phyloP scores from a whole-genome alignment of 2,888 invertebrate genomes.

The Drosophila kuntzei region DNA sequence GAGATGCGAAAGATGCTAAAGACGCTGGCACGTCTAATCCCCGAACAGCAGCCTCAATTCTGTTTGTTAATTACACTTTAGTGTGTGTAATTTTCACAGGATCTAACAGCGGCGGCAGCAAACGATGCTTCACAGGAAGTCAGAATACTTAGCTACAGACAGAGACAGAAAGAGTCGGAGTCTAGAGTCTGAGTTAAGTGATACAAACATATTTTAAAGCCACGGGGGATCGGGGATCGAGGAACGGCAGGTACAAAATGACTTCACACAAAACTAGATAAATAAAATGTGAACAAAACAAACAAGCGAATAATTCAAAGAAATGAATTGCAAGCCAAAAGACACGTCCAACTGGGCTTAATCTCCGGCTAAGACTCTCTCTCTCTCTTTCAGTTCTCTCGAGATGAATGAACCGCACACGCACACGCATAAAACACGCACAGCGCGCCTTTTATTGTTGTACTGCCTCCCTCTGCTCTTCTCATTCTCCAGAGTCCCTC shows the following conservation, averaged over 20 bases:
- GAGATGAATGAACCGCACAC: slow-evolving; percentile 69
- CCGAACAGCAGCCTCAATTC: slow-evolving; percentile 77
- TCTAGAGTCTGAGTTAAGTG: slow-evolving; percentile 33
- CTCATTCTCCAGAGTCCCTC: neutral
- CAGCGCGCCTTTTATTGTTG: slow-evolving; percentile 26
- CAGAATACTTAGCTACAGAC: slow-evolving; percentile 12
- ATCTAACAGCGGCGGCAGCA: slow-evolving; percentile 58
- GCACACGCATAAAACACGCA: slow-evolving; percentile 73
- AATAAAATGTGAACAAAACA: slow-evolving; percentile 68
- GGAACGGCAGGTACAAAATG: slow-evolving; percentile 73
- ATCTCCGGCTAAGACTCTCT: neutral
- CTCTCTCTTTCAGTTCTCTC: slow-evolving; percentile 13
- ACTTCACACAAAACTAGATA: slow-evolving; percentile 79
- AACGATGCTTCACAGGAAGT: slow-evolving; percentile 69
- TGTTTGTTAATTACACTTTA: slow-evolving; percentile 80
- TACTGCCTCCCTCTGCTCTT: neutral
- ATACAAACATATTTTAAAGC: slow-evolving; percentile 49
- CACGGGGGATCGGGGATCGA: slow-evolving; percentile 32
- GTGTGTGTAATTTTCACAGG: slow-evolving; percentile 81
- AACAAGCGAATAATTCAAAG: slow-evolving; percentile 75
- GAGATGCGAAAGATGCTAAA: slow-evolving; percentile 47
- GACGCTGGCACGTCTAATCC: slow-evolving; percentile 67
- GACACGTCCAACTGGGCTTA: slow-evolving; percentile 64
- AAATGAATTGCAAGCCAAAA: slow-evolving; percentile 78
- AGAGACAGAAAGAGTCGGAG: slow-evolving; percentile 1